Evolutionary conservation across 2,888 invertebrate species (phyloP).

Genomic region (Lochmaea crataegi): DNA sequence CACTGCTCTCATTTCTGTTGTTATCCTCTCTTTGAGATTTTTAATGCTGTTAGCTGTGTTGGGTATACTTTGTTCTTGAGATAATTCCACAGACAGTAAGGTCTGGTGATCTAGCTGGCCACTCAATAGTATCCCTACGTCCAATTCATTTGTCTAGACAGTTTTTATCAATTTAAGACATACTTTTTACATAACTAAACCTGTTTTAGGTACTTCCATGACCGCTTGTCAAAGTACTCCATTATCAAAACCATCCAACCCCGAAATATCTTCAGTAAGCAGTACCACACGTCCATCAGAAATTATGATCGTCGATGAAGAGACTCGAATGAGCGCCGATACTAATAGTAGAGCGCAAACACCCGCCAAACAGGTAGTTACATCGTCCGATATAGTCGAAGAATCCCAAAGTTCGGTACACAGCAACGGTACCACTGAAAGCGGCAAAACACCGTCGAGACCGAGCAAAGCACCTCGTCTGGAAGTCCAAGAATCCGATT

Average conservation of each 20-base stretch:
- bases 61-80: no score
- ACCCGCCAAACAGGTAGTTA: constrained; percentile 59
- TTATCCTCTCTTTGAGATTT: no score
- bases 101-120: no score
- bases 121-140: no score
- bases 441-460: constrained; percentile 52
- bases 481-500: constrained; percentile 61
- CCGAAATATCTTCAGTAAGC: constrained; percentile 32
- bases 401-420: constrained; percentile 87
- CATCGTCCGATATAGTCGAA: constrained; percentile 66
- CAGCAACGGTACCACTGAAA: constrained; percentile 78
- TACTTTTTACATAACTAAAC: neutral
- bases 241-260: constrained; percentile 22
- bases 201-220: constrained; percentile 21
- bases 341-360: constrained; percentile 62
- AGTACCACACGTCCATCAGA: constrained; percentile 49
- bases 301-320: constrained; percentile 76
- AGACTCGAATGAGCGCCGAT: constrained; percentile 82
- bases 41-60: no score
- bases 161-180: no score
- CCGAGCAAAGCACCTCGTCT: constrained; percentile 52
- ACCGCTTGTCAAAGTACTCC: constrained; percentile 17
- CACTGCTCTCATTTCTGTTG: no score
- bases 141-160: no score
- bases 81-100: no score